Evolutionary conservation across 2,797 vertebrate species (phyloP), one percentile per base, ranked within the genome.

Genomic region (Caiman crocodilus): DNA sequence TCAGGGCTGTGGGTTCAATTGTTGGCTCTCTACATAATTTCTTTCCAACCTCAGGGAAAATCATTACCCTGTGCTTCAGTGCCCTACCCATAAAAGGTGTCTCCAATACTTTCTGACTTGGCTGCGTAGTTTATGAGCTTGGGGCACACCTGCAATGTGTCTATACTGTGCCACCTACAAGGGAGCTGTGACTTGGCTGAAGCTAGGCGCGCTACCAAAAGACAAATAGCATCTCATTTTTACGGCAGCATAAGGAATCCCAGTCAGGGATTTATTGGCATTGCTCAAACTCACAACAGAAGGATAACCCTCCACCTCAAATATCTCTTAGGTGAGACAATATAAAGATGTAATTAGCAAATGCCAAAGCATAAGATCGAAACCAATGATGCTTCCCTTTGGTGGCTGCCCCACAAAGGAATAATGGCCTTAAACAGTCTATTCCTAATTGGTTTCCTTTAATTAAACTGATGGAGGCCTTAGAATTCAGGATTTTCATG

Each of bases 221-320:
- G 42, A 50, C 9, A 50, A 50, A 50, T 50, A 50, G 42, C 42
- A 50, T 50, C 42, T 50, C 10, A 57, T 80, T 82, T 85, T 20
- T 76, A 21, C 42, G 73, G 50, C 8, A 61, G 58, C 26, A 18
- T 18, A 0, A 0, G 8, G 15, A 0, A 1, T 28, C 9, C 50
- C 14, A 0, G 11, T 50, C 42, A 50, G 74, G 25, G 50, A 28
- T 87, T 25, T 2, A 17, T 1, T 50, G 23, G 18, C 16, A 63
- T 13, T 86, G 42, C 42, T 50, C 9, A 50, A 50, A 50, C 42
- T 50, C 10, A 50, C 57, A 63, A n/a, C 55, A 92, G 76, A 86
- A 87, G 76, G 4, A 76, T 1, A 0, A 11, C 76, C 58, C 71
- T 50, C 28, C 89, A 65, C 10, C 13, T 61, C 23, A 80, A 89